These are phyloP conservation scores for Zaprionus tsacasi DNA, from an alignment of 1,140 invertebrate species.

Conservation along the genomic window DNA sequence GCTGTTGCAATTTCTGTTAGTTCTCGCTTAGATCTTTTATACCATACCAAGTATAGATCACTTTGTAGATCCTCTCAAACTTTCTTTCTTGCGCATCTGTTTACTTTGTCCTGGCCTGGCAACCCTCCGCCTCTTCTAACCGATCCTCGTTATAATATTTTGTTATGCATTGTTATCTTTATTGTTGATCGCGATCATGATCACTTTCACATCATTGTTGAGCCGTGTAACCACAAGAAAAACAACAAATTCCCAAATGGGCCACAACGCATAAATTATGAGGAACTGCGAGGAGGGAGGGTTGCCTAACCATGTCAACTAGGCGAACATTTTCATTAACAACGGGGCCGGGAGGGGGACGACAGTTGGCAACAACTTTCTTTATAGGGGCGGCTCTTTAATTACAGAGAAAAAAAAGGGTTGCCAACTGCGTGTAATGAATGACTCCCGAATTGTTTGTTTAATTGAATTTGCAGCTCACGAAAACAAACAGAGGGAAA, in stretches of 20 bases:
- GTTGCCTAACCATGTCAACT: constrained; percentile 29
- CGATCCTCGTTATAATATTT: constrained; percentile 27
- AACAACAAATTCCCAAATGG: constrained; percentile 59
- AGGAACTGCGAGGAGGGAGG: constrained; percentile 1
- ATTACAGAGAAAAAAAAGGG: constrained; percentile 28
- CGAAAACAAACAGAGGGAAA: constrained; percentile 53
- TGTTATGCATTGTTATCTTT: constrained; percentile 18
- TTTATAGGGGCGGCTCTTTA: constrained; percentile 54
- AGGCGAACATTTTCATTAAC: constrained; percentile 72
- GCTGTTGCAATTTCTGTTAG: not conserved
- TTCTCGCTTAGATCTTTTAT: not conserved
- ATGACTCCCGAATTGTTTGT: constrained; percentile 39
- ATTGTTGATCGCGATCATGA: constrained; percentile 24
- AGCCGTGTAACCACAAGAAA: constrained; percentile 10
- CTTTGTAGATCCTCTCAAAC: constrained; percentile 11
- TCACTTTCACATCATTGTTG: constrained; percentile 24
- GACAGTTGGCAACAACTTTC: constrained; percentile 44
- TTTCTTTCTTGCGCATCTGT: constrained; percentile 13
- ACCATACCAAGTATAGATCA: not conserved
- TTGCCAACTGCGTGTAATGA: constrained; percentile 22
- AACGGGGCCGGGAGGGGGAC: constrained; percentile 2
- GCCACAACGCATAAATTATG: constrained; percentile 71
- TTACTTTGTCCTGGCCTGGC: constrained; percentile 23
- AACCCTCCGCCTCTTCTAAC: constrained; percentile 12
- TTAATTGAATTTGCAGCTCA: constrained; percentile 76